Evolutionary conservation across 1,140 invertebrate genomes (phyloP).

Genomic region (Lasaia peninsularis): DNA sequence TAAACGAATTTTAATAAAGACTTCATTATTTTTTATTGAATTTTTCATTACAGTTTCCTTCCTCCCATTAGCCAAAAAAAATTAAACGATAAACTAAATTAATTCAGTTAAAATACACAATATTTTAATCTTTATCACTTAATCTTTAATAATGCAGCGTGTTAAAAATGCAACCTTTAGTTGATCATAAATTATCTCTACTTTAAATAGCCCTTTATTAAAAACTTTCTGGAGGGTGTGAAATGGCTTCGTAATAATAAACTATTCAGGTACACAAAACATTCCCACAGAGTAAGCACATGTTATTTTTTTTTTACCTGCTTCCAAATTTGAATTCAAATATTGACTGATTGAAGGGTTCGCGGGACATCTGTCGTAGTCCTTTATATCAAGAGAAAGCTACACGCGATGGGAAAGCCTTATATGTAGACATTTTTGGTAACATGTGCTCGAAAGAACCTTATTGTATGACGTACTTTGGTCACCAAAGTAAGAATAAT

Average conservation of each 20-base stretch:
- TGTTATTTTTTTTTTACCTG: conserved; percentile 41
- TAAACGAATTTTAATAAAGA: too few species aligned
- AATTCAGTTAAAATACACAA: too few species aligned
- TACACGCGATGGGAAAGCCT: conserved; percentile 54
- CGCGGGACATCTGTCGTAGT: conserved; percentile 56
- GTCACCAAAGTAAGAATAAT: too few species aligned
- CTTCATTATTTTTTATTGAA: too few species aligned
- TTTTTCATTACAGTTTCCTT: too few species aligned
- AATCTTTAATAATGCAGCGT: background rate
- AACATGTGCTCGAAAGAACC: conserved; percentile 48
- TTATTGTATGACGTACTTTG: conserved; percentile 37
- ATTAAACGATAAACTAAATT: too few species aligned
- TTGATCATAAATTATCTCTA: background rate
- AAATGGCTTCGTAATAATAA: background rate
- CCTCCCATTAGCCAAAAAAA: too few species aligned
- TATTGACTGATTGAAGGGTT: conserved; percentile 73
- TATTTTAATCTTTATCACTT: too few species aligned
- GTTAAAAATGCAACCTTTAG: background rate
- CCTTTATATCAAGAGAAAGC: conserved; percentile 47
- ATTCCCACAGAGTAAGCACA: conserved; percentile 45
- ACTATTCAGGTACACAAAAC: conserved; percentile 20
- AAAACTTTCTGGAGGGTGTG: conserved; percentile 2
- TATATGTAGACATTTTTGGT: conserved; percentile 33
- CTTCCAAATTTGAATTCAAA: conserved; percentile 54
- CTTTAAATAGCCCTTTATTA: background rate